phyloP scores from a whole-genome alignment of 2,113 vertebrate species.

The Protobothrops flavoviridis region DNA sequence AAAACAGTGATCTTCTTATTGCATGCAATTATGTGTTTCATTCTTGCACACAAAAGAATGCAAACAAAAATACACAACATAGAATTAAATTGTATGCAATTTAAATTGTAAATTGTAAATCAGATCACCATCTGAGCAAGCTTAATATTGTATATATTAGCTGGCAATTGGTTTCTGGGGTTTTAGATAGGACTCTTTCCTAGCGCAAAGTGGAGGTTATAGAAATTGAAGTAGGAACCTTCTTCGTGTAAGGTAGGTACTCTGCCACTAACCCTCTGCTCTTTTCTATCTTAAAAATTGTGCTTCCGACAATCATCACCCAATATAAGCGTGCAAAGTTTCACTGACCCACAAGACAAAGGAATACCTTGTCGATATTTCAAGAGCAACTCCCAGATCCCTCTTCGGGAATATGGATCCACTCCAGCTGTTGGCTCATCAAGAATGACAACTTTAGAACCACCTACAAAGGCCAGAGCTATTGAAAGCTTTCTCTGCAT shows the following conservation, averaged over 20 bases:
- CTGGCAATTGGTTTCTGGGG: not conserved
- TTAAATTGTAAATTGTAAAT: not conserved
- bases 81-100: not conserved
- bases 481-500: conserved; percentile 98
- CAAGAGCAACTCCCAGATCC: conserved; percentile 95
- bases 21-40: not conserved
- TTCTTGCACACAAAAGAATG: not conserved
- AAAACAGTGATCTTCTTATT: not conserved
- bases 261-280: not conserved
- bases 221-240: not conserved
- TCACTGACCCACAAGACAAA: not conserved
- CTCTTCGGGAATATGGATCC: conserved; percentile 93
- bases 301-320: not conserved
- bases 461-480: conserved; percentile 94
- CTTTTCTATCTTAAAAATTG: not conserved
- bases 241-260: too few species aligned
- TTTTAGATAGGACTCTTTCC: not conserved
- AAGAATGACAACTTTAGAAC: conserved; percentile 97
- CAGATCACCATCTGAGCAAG: not conserved
- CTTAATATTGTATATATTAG: not conserved
- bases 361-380: conserved; percentile 88
- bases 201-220: not conserved
- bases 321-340: not conserved
- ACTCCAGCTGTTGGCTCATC: conserved; percentile 97
- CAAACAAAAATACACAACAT: not conserved